Conservation (phyloP, 2,888 invertebrate genomes). For the Spisula subtruncata region DNA sequence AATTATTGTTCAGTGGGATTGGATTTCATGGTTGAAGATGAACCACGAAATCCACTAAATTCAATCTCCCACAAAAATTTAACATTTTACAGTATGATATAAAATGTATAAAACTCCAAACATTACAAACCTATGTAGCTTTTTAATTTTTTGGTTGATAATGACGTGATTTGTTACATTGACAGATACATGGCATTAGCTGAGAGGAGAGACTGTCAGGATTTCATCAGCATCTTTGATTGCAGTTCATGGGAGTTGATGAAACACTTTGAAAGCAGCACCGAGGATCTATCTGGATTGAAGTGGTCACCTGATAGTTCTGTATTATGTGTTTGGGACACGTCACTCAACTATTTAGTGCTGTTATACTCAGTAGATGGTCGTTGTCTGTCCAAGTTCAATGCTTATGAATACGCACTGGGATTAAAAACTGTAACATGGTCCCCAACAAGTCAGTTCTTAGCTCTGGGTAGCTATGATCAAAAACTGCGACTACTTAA, state of each 20-base stretch:
- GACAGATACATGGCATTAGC: constrained; percentile 88
- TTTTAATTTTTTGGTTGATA: not conserved
- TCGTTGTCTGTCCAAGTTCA: constrained; percentile 86
- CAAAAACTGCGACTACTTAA: constrained; percentile 87
- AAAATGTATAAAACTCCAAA: no score
- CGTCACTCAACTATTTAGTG: constrained; percentile 87
- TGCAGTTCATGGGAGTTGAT: constrained; percentile 87
- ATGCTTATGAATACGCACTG: constrained; percentile 86
- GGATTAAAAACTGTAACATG: constrained; percentile 87
- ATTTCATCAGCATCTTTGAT: constrained; percentile 87
- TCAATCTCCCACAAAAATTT: no score
- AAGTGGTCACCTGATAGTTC: constrained; percentile 87
- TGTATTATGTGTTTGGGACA: constrained; percentile 87
- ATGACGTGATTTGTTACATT: constrained; percentile 20
- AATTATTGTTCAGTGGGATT: no score
- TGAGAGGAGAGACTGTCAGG: constrained; percentile 88
- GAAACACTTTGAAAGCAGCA: constrained; percentile 88
- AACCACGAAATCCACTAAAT: no score
- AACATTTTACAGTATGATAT: no score
- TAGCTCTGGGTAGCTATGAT: constrained; percentile 88
- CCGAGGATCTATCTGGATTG: constrained; percentile 87
- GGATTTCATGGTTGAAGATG: no score
- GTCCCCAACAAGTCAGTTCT: constrained; percentile 88
- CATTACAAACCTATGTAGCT: not conserved
- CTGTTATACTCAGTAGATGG: constrained; percentile 87